A percentile compares a stretch with the other conserved stretches of the same genome.
These are phyloP conservation scores for Acromyrmex heyeri DNA, from an alignment of 1,140 invertebrate species.

Conservation along the genomic window DNA sequence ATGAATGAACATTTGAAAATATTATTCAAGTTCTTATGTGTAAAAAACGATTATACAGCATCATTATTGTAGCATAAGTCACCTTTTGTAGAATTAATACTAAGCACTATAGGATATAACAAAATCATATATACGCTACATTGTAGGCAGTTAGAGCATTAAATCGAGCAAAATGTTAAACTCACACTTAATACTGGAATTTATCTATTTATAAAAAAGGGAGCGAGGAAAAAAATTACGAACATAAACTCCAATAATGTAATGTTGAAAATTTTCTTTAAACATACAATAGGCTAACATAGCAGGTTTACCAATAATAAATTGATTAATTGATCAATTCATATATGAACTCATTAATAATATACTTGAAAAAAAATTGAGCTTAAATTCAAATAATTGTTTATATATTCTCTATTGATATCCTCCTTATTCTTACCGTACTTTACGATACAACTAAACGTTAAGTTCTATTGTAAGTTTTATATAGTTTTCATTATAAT, in stretches of 20 bases:
- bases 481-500: conserved; percentile 72
- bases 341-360: conserved; percentile 37
- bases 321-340: conserved; percentile 53
- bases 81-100: conserved; percentile 64
- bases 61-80: conserved; percentile 68
- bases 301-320: conserved; percentile 50
- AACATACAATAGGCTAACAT: conserved; percentile 60
- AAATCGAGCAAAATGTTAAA: conserved; percentile 58
- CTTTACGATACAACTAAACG: conserved; percentile 73
- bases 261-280: conserved; percentile 60
- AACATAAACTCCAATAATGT: conserved; percentile 66
- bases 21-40: conserved; percentile 79
- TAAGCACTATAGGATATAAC: conserved; percentile 60
- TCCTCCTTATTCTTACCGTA: conserved; percentile 67
- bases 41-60: conserved; percentile 81
- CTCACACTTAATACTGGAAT: conserved; percentile 11
- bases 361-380: conserved; percentile 17
- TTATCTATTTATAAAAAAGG: conserved; percentile 37
- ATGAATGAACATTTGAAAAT: conserved; percentile 81
- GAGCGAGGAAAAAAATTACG: conserved; percentile 56
- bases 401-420: conserved; percentile 63
- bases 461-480: conserved; percentile 76
- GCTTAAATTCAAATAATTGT: conserved; percentile 49
- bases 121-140: conserved; percentile 63
- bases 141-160: conserved; percentile 57